Evolutionary conservation across 2,113 vertebrate genomes (phyloP), one percentile per base, ranked within the genome.

Genomic region (Heterocephalus glaber): DNA sequence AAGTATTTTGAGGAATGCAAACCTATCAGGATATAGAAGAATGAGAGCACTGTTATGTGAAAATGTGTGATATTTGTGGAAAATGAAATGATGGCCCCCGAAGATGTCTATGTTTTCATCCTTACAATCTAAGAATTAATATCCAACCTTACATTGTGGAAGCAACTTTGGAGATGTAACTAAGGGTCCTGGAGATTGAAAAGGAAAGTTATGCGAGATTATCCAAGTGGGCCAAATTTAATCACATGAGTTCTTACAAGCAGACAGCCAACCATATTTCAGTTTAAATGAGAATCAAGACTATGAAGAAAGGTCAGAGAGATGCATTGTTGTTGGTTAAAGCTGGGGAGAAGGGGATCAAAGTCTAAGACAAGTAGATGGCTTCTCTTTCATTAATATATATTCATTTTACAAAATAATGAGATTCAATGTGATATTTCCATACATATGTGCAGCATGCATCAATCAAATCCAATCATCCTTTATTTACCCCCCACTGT

Each of bases 291-390:
- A 5, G 16, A 58, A 22, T 5, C 19, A 5, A 63, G 72, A 66
- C 35, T 88, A 3, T 30, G 14, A 47, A 85, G 1, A 70, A n/a
- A 12, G 7, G 2, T 38, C 10, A 28, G 28, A 24, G 4, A 38
- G 22, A 41, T 80, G 9, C 2, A 14, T 0, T 44, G 0, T n/a
- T 33, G 0, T 14, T 68, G 17, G 7, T 89, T 77, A 84, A 74
- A 72, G 16, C 44, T 33, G 20, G 2, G n/a, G 24, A 80, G 10
- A 52, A 38, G 12, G 7, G 35, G 35, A 11, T 2, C 17, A 65
- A 0, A 35, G 30, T 8, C 1, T 47, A 47, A 70, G 20, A 28
- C 5, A 52, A 14, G 0, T 44, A 22, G 8, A 3, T 47, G 11
- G 0, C 0, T 4, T 76, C 24, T 47, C 38, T 58, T 88, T 84